phyloP scores from a whole-genome alignment of 2,797 vertebrate genomes.

The Psittacula derbiana region DNA sequence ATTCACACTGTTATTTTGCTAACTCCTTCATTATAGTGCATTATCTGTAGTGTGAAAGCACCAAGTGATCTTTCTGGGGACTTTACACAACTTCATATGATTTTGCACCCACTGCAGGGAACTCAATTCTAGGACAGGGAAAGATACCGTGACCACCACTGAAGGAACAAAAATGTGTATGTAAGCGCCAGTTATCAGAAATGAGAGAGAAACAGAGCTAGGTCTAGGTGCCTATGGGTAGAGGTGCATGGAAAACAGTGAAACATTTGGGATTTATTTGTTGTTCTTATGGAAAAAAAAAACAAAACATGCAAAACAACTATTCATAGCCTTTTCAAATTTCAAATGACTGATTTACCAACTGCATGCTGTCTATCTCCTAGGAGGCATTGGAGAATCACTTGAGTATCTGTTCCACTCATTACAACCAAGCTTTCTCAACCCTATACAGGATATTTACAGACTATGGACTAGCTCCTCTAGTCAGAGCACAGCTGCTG shows the following conservation, averaged over 20 bases:
- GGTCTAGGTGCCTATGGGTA: neutral
- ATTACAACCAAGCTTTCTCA: neutral
- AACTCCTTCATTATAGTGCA: neutral
- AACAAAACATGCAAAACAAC: neutral
- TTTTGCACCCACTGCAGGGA: neutral
- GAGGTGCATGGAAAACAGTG: neutral
- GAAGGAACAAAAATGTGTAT: rapidly evolving
- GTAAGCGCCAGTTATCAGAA: neutral
- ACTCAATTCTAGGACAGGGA: neutral
- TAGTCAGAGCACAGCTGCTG: neutral
- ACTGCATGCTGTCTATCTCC: neutral
- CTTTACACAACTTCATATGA: neutral
- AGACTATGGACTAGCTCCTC: neutral
- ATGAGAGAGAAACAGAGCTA: neutral
- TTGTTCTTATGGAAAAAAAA: neutral
- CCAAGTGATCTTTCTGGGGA: neutral
- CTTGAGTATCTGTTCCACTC: neutral
- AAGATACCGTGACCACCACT: neutral
- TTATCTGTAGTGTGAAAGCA: neutral
- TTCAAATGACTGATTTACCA: neutral
- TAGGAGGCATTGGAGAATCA: neutral
- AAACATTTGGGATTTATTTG: neutral
- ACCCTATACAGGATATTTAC: neutral
- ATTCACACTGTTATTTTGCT: neutral
- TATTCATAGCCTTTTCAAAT: neutral